Base-by-base conservation (phyloP, 23 tunicate species). In the Halocynthia aurantium region DNA sequence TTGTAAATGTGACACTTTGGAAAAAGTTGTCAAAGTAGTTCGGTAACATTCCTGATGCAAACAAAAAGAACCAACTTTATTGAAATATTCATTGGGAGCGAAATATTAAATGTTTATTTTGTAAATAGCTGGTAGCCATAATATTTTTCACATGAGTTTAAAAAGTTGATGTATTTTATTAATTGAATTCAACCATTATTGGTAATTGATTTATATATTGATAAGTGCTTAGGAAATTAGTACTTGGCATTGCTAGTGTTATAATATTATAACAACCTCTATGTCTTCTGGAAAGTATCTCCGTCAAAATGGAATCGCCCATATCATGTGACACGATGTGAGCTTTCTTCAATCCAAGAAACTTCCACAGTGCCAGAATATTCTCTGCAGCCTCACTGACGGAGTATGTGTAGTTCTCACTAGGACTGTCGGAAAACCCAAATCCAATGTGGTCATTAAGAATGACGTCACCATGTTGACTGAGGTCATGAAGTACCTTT, bases 361-460 rank as follows among this genome's bases (percentile, higher is more conserved):
- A 61, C n/a, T 85, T 60, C 88, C 91, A 96, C 31, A 82, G 56
- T 4, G 75, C 86, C 5, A 96, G 73, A 31, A 70, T 13, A 72
- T 96, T 75, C 19, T 96, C 99, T 7, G 99, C 99, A 19, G 88
- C 88, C 57, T 96, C 99, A 17, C 66, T 51, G 9, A 96, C 15
- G 0, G 97, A 96, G 82, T 90, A 96, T 17, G 99, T 96, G 77
- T 73, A 96, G 56, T 96, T 81, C 50, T 57, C 50, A 8, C 7
- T 61, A 6, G 99, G 99, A 53, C 84, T 85, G 75, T 89, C 96
- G 52, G 99, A 96, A 62, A 96, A 86, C 7, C 99, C 99, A 68
- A 96, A 96, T 5, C 99, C 99, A 17, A 96, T 22, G 57, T 96
- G 99, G 71, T 96, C 99, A 64, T 96, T 89, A 11, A 90, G 22